These are phyloP conservation scores for Diogma glabrata DNA, from an alignment of 2,888 invertebrate species.

Conservation along the genomic window DNA sequence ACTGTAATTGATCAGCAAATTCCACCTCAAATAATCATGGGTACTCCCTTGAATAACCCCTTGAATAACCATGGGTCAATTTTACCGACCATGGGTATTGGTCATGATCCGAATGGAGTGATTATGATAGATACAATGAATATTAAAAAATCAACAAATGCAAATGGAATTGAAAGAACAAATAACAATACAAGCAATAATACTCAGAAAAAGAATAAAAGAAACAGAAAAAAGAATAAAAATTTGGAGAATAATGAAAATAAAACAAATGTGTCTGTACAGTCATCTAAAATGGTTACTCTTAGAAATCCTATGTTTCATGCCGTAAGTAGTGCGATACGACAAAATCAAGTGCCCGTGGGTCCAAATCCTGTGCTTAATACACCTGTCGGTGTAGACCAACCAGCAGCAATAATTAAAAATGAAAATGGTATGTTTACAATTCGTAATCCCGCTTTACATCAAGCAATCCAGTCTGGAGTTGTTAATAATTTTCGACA, in stretches of 20 bases:
- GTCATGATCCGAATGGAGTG: constrained; percentile 28
- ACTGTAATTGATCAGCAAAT: constrained; percentile 7
- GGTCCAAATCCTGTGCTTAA: constrained; percentile 29
- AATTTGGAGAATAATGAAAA: constrained; percentile 23
- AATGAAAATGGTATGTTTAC: constrained; percentile 74
- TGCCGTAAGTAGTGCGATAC: constrained; percentile 39
- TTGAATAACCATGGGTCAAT: not conserved
- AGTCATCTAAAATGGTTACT: constrained; percentile 53
- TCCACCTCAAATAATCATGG: constrained; percentile 11
- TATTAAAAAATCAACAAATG: constrained; percentile 2
- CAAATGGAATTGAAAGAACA: not conserved
- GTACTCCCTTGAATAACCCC: not conserved
- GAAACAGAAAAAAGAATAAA: constrained; percentile 29
- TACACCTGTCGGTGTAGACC: constrained; percentile 29
- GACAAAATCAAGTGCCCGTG: constrained; percentile 37
- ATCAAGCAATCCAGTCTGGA: constrained; percentile 32
- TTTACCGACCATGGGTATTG: not conserved
- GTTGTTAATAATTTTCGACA: constrained; percentile 31
- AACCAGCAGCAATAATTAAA: constrained; percentile 55
- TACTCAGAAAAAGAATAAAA: constrained; percentile 22
- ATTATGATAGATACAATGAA: constrained; percentile 32
- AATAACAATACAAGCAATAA: constrained; percentile 3
- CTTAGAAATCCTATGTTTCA: constrained; percentile 65
- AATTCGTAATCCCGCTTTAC: constrained; percentile 56
- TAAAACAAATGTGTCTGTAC: constrained; percentile 15